Percentiles rank a stretch among this genome's conserved stretches.
Evolutionary conservation across 1,140 invertebrate genomes (phyloP).

Genomic region (Drosophila repleta): DNA sequence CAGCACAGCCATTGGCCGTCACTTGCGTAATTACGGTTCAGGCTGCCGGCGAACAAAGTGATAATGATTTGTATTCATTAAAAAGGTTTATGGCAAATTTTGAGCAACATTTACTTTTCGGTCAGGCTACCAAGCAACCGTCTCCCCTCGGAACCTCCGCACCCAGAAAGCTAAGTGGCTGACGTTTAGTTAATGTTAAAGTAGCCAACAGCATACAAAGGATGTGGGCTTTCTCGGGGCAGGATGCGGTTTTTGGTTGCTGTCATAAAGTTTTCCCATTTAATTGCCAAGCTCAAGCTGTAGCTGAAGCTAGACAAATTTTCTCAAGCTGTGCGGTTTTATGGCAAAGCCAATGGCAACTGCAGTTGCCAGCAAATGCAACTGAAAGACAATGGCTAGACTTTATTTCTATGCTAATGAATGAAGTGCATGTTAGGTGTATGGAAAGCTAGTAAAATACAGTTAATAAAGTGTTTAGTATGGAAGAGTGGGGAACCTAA

Average conservation of each 20-base stretch:
- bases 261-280: constrained; percentile 43
- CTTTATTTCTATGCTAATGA: constrained; percentile 17
- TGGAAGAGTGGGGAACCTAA: too few relatives aligned
- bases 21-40: constrained; percentile 74
- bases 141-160: not conserved
- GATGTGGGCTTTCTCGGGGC: not conserved
- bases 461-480: not conserved
- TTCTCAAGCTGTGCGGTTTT: constrained; percentile 23
- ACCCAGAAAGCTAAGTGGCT: constrained; percentile 47
- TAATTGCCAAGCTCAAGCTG: constrained; percentile 54
- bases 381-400: not conserved
- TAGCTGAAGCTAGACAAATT: constrained; percentile 48
- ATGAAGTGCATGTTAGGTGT: not conserved
- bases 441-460: not conserved
- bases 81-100: constrained; percentile 81
- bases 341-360: not conserved
- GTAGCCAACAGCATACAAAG: constrained; percentile 13
- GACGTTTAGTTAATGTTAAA: constrained; percentile 43
- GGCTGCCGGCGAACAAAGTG: constrained; percentile 74
- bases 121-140: constrained; percentile 9
- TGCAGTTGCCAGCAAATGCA: constrained; percentile 32
- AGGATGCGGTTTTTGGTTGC: constrained; percentile 19
- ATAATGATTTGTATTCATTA: constrained; percentile 83
- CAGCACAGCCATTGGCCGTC: constrained; percentile 25
- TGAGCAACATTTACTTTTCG: constrained; percentile 71